Conservation (phyloP, 1,140 invertebrate genomes). For the Drosophila auraria region DNA sequence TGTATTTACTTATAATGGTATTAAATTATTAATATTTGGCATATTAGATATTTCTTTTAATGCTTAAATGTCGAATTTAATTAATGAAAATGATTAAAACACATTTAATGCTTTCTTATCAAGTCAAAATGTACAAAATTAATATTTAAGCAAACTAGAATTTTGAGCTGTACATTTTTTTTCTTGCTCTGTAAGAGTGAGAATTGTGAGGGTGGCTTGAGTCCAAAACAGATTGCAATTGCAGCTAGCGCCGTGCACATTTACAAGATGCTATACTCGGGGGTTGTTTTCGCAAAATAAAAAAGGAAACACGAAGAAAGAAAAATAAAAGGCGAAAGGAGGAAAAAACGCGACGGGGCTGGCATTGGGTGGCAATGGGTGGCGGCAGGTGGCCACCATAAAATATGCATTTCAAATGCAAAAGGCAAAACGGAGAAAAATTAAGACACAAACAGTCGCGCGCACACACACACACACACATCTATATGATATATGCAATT, state of each 20-base stretch:
- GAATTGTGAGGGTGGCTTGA: conserved; percentile 25
- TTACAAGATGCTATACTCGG: conserved; percentile 62
- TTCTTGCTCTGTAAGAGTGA: conserved; percentile 16
- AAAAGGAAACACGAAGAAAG: background rate
- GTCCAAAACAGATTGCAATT: conserved; percentile 41
- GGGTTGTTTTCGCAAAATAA: conserved; percentile 37
- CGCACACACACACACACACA: background rate
- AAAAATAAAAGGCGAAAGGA: conserved; percentile 1
- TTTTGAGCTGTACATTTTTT: background rate
- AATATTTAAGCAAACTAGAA: too few relatives aligned
- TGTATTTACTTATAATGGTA: background rate
- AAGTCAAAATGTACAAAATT: background rate
- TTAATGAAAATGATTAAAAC: too few relatives aligned
- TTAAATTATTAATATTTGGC: background rate
- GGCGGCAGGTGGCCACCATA: conserved; percentile 59
- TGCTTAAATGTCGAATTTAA: background rate
- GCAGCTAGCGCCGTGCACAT: conserved; percentile 43
- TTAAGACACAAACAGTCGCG: conserved; percentile 40
- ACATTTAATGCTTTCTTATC: too few relatives aligned
- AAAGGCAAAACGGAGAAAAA: conserved; percentile 38
- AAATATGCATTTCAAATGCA: conserved; percentile 75
- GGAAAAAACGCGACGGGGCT: background rate
- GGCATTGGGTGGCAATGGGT: conserved; percentile 27
- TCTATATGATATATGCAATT: conserved; percentile 44
- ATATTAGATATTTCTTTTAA: background rate